A percentile compares a stretch with the other conserved stretches of the same genome.
Conservation (phyloP, 2,113 vertebrate genomes). For the Centropristis striata region DNA sequence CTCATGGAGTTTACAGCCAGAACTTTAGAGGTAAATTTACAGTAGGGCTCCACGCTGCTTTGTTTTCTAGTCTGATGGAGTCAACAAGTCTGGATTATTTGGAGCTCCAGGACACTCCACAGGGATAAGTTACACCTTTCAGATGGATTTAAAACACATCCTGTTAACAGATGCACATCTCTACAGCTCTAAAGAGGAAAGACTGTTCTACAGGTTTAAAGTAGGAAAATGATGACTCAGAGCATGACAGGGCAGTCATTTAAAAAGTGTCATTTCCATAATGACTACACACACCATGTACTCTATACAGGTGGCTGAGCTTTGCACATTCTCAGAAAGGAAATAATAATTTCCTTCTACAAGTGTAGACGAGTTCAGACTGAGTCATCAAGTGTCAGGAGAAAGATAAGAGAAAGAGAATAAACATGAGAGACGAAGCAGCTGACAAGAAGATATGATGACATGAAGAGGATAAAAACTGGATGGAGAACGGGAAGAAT, state of each 20-base stretch:
- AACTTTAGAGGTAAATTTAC: no score
- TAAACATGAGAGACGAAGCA: background rate
- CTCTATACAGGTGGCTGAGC: conserved; percentile 25
- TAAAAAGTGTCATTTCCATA: conserved; percentile 9
- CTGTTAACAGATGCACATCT: conserved; percentile 2
- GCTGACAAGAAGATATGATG: no score
- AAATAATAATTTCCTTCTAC: conserved; percentile 22
- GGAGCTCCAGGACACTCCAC: no score
- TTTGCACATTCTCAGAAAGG: conserved; percentile 3
- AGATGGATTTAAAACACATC: no score
- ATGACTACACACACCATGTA: conserved; percentile 18
- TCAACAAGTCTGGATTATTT: no score
- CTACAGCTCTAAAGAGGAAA: background rate
- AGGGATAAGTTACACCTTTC: no score
- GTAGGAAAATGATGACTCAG: background rate
- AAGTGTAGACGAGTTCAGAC: background rate
- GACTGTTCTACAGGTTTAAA: background rate
- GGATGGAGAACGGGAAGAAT: no score
- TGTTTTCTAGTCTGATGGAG: no score
- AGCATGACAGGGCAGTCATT: background rate
- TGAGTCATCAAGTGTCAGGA: conserved; percentile 4
- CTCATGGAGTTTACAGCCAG: no score
- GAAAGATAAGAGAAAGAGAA: background rate
- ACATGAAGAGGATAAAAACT: no score
- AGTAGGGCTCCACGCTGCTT: no score